Evolutionary conservation across 2,797 vertebrate species (phyloP).

Genomic region (Antrozous pallidus): DNA sequence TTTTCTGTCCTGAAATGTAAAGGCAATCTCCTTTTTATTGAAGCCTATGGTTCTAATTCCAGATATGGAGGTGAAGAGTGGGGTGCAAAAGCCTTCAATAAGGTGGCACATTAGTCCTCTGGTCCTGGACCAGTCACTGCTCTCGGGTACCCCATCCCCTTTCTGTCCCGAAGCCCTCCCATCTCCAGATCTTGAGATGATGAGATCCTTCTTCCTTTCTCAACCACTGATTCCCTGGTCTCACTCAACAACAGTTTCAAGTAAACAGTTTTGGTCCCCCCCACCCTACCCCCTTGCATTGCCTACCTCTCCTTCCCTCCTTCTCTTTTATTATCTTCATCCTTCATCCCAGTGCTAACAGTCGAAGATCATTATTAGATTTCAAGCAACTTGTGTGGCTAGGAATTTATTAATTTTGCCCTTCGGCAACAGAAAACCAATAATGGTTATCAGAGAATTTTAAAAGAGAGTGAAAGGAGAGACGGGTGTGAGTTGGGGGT

Average conservation of each 20-base stretch:
- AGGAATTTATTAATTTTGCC: constrained; percentile 77
- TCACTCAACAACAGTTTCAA: neutral
- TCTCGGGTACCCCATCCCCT: neutral
- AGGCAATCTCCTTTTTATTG: neutral
- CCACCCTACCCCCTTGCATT: no score
- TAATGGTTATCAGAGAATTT: constrained; percentile 45
- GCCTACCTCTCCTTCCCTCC: neutral
- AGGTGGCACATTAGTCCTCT: rapidly evolving
- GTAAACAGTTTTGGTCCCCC: neutral
- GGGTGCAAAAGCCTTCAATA: neutral
- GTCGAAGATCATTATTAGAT: constrained; percentile 61
- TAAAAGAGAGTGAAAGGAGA: constrained; percentile 30
- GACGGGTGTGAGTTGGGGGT: neutral
- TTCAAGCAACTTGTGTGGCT: constrained; percentile 63
- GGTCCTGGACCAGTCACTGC: neutral
- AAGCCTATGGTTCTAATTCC: neutral
- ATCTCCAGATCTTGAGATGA: neutral
- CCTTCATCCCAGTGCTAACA: neutral
- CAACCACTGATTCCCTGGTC: neutral
- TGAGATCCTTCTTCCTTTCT: neutral
- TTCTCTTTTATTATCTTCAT: constrained; percentile 47
- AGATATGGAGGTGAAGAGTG: neutral
- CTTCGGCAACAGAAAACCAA: constrained; percentile 69
- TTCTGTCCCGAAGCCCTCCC: neutral
- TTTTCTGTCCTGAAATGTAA: neutral